Evolutionary conservation across 2,888 invertebrate species (phyloP), one percentile per base, ranked within the genome.

Genomic region (Girardia tigrina): DNA sequence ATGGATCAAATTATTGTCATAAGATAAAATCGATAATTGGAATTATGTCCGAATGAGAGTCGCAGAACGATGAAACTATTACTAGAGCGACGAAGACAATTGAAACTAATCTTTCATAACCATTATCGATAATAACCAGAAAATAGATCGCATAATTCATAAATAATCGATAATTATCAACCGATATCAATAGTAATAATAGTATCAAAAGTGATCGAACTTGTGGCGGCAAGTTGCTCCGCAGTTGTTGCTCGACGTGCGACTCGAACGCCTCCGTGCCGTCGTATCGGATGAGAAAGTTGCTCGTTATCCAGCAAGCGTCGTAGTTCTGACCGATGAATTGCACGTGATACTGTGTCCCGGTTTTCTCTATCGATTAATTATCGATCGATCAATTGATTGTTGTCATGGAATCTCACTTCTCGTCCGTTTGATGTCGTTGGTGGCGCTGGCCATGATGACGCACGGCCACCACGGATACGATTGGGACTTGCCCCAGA

Each of bases 261-360:
- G 56, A 6, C 23, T 56, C 56, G 23, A 56, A 56, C 2, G n/a
- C n/a, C 23, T 56, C 56, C 6, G 56, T 56, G 23, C 56, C 56
- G n/a, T 56, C n/a, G 23, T 56, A 56, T 56, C 23, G n/a, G n/a
- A 56, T 56, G 4, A 56, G 56, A 56, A 56, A 56, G n/a, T 56
- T 56, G 23, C n/a, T 56, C 6, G 56, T 56, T 4, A 56, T 56
- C 56, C 56, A 56, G n/a, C 56, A 56, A 8, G 56, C 56, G 23
- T 56, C 56, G 23, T 56, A 56, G 4, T 20, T 23, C 23, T 56
- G 56, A 20, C 56, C 56, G 23, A 56, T 56, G 23, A 56, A 56
- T 56, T 56, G 56, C n/a, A 56, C 56, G n/a, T 56, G 56, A 56
- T 56, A 56, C n/a, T 56, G 56, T 6, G n/a, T 56, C n/a, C 56